Evolutionary conservation across 2,113 vertebrate genomes (phyloP).

Genomic region (Oreotrochilus melanogaster): DNA sequence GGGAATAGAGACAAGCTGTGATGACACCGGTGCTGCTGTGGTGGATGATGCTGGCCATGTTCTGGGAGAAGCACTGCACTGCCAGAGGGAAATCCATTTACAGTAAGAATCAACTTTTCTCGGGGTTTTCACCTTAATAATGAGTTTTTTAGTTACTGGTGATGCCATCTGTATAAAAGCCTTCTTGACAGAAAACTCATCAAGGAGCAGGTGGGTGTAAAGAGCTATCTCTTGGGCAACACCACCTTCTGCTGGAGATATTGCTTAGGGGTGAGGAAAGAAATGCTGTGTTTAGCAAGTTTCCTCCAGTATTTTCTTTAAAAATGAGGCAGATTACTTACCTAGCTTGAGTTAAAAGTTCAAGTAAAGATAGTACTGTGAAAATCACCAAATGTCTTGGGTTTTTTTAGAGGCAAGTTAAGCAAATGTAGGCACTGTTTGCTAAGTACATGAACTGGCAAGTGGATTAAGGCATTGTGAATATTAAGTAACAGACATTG

Average conservation of each 20-base stretch:
- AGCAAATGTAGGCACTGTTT: neutral
- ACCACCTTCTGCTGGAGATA: fast-evolving
- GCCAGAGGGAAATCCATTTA: slow-evolving; percentile 89
- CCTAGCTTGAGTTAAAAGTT: neutral
- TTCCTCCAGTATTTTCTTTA: neutral
- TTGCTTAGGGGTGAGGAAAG: neutral
- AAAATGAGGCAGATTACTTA: neutral
- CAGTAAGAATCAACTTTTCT: slow-evolving; percentile 78
- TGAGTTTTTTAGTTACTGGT: neutral
- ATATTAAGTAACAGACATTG: neutral
- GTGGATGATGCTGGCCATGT: slow-evolving; percentile 86
- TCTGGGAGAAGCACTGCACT: slow-evolving; percentile 89
- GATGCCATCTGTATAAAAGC: neutral
- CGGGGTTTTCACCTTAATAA: neutral
- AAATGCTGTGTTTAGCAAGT: neutral
- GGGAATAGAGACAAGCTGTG: slow-evolving; percentile 96
- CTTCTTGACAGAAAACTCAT: neutral
- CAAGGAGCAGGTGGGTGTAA: neutral
- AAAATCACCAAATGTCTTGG: neutral
- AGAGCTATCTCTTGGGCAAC: fast-evolving
- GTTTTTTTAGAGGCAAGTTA: neutral
- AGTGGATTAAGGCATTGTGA: neutral
- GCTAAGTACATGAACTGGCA: neutral
- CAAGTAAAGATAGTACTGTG: too few species aligned
- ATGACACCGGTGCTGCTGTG: slow-evolving; percentile 95